phyloP scores from a whole-genome alignment of 1,140 invertebrate genomes.

The Drosophila triauraria region DNA sequence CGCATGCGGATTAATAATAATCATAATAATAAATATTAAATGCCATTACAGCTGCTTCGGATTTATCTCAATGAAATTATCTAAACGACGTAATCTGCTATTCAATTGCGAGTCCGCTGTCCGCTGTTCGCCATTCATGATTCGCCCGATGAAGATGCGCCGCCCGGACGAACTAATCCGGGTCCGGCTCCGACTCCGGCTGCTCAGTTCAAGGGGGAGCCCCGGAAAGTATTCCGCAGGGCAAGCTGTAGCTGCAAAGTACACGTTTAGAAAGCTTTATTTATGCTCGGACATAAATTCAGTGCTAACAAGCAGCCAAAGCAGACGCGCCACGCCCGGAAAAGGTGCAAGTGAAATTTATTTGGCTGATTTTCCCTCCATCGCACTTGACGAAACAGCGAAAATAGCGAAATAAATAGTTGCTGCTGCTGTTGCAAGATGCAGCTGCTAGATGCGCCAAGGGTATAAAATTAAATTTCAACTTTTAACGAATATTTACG shows the following conservation, averaged over 20 bases:
- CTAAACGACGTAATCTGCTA: constrained; percentile 76
- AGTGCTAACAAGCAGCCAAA: constrained; percentile 72
- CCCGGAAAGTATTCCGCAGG: constrained; percentile 17
- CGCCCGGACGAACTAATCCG: constrained; percentile 56
- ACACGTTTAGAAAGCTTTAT: constrained; percentile 79
- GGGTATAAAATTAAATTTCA: constrained; percentile 83
- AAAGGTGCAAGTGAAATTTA: constrained; percentile 76
- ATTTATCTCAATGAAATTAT: constrained; percentile 77
- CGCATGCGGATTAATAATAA: constrained; percentile 80
- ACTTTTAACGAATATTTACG: constrained; percentile 84
- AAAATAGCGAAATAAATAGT: constrained; percentile 29
- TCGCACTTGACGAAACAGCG: constrained; percentile 51
- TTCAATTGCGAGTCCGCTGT: constrained; percentile 68
- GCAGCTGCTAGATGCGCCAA: constrained; percentile 27
- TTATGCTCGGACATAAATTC: constrained; percentile 79
- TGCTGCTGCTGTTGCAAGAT: constrained; percentile 23
- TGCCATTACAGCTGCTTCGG: constrained; percentile 72
- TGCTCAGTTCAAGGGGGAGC: neutral
- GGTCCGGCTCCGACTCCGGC: neutral
- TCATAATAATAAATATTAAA: constrained; percentile 84
- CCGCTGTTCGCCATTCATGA: neutral
- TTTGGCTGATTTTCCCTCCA: constrained; percentile 64
- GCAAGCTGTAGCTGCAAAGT: constrained; percentile 57
- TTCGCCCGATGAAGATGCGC: constrained; percentile 47
- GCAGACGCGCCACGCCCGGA: constrained; percentile 55